Evolutionary conservation across 2,797 vertebrate species (phyloP), one percentile per base, ranked within the genome.

Genomic region (Lacerta bilineata): DNA sequence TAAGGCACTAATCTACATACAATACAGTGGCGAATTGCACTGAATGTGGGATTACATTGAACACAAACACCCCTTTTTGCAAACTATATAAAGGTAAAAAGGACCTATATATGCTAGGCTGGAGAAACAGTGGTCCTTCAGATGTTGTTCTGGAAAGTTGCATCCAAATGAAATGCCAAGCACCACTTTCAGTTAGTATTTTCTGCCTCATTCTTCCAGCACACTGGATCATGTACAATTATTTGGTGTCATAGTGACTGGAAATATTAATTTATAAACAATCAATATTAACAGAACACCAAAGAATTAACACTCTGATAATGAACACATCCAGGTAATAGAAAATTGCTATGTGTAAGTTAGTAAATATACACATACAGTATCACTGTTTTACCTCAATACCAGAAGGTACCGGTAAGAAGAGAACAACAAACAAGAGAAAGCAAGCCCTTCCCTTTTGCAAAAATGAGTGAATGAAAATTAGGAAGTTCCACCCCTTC

Each of bases 221-320:
- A 89, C 79, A 50, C 11, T 75, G 85, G 69, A 66, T 85, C 76
- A 89, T 0, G 0, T 61, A 85, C 2, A 29, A 27, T 92, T 15
- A 82, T 27, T 66, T 66, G n/a, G 18, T 68, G 9, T 11, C 18
- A 29, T 6, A 43, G 80, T 55, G 43, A 50, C 88, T 93, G 79
- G 89, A 94, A 94, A 89, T 50, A 85, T 55, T 18, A 61, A 27
- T 80, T 90, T 71, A 27, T 82, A 83, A 50, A 80, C 87, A 72
- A 87, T 79, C 61, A 17, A 82, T 36, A 83, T 87, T 83, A 41
- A 41, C 29, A 79, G 23, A 29, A 55, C 29, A 50, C 43, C 15
- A 3, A 27, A 59, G 39, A 59, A 33, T 6, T 6, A 55, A 17
- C 15, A 33, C 11, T 78, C 50, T 20, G 78, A 13, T 29, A 33